These are phyloP conservation scores for Catharus fuscescens DNA, from an alignment of 2,113 vertebrate species.

Conservation along the genomic window DNA sequence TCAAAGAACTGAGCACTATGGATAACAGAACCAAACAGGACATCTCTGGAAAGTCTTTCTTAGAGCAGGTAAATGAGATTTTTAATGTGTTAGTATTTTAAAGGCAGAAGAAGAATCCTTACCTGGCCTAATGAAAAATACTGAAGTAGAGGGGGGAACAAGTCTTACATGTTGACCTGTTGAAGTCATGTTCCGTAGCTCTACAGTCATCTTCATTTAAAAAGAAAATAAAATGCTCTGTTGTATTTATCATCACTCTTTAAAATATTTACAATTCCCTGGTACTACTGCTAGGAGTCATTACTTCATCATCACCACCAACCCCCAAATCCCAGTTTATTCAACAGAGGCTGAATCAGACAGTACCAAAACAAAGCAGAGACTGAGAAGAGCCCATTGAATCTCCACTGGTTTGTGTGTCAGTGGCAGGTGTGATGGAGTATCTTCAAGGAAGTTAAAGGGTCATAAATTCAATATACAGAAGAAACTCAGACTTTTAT, in stretches of 20 bases:
- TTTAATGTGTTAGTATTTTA: background rate
- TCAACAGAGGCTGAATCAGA: background rate
- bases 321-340: background rate
- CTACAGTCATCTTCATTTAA: constrained; percentile 79
- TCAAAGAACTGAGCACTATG: background rate
- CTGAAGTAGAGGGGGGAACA: constrained; percentile 83
- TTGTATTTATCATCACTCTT: background rate
- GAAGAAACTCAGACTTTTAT: background rate
- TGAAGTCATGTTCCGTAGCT: constrained; percentile 87
- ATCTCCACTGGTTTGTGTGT: background rate
- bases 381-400: background rate
- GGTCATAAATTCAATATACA: background rate
- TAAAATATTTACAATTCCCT: background rate
- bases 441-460: background rate
- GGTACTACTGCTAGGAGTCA: background rate
- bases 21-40: background rate
- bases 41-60: background rate
- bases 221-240: background rate
- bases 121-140: constrained; percentile 89
- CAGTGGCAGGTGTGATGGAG: background rate
- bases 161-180: constrained; percentile 82
- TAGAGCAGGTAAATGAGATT: background rate
- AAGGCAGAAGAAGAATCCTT: constrained; percentile 50
- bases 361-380: background rate
- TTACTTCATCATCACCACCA: background rate